phyloP scores from a whole-genome alignment of 2,113 vertebrate genomes.

The Apodemus speciosus region DNA sequence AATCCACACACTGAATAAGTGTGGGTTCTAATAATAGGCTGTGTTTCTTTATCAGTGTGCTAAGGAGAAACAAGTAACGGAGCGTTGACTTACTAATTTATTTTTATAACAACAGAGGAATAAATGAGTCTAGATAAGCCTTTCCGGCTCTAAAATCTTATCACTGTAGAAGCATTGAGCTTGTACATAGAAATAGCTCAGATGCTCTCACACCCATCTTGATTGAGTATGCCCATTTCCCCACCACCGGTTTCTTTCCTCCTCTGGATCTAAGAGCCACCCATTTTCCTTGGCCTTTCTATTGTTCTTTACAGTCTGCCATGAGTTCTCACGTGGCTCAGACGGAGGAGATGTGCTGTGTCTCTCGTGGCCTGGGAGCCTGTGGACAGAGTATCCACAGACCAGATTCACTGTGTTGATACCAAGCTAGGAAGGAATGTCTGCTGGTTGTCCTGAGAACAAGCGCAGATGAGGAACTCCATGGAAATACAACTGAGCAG shows the following conservation, averaged over 20 bases:
- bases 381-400: background rate
- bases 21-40: constrained; percentile 37
- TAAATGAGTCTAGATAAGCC: constrained; percentile 58
- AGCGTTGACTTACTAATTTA: constrained; percentile 61
- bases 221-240: background rate
- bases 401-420: background rate
- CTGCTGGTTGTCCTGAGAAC: background rate
- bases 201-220: background rate
- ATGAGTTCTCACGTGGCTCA: background rate
- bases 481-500: background rate
- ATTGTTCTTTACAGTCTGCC: background rate
- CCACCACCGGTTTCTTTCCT: background rate
- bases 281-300: background rate
- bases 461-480: background rate
- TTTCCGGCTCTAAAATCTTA: constrained; percentile 23
- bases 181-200: constrained; percentile 12
- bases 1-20: background rate
- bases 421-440: background rate
- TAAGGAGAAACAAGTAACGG: constrained; percentile 53
- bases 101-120: constrained; percentile 64
- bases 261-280: background rate
- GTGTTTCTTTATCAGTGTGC: constrained; percentile 30
- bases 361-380: background rate
- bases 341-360: background rate
- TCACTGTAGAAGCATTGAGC: constrained; percentile 27